A percentile compares a stretch with the other conserved stretches of the same genome.
Conservation (phyloP, 2,797 vertebrate genomes). For the Chaunax sp. region DNA sequence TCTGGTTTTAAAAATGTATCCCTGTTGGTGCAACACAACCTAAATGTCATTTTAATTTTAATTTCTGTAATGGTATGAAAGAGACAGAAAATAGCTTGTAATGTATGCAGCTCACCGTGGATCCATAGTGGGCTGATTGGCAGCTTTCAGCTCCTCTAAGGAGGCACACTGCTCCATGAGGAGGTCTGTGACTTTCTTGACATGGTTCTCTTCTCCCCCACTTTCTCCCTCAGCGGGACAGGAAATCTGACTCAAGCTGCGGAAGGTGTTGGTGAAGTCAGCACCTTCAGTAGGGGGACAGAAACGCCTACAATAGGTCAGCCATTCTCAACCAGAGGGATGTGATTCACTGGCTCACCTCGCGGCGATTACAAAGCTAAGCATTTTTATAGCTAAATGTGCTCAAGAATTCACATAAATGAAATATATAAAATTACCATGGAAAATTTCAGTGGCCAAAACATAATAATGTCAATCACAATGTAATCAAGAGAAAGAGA, state of each 20-base stretch:
- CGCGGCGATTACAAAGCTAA: neutral
- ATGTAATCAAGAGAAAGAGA: too few species aligned
- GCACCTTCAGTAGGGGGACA: constrained; percentile 80
- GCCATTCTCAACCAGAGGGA: neutral
- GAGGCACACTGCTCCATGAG: constrained; percentile 91
- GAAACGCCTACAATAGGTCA: neutral
- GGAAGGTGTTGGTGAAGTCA: constrained; percentile 97
- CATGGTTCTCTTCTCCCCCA: constrained; percentile 58
- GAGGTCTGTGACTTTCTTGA: constrained; percentile 72
- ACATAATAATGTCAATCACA: too few species aligned
- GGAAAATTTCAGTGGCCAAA: too few species aligned
- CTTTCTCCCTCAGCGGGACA: constrained; percentile 64
- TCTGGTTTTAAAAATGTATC: neutral
- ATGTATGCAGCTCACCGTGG: constrained; percentile 84
- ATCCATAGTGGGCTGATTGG: constrained; percentile 92
- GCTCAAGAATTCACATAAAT: too few species aligned
- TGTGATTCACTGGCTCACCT: neutral
- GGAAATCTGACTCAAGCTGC: constrained; percentile 87
- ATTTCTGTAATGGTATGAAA: neutral
- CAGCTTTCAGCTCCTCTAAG: constrained; percentile 90
- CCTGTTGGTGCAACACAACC: neutral
- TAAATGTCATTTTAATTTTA: neutral
- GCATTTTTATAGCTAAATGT: neutral
- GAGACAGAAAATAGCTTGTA: neutral
- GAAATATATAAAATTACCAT: too few species aligned